Percentiles rank a stretch among this genome's conserved stretches.
These are phyloP conservation scores for Rousettus leschenaultii DNA, from an alignment of 2,113 vertebrate genomes.

Conservation along the genomic window DNA sequence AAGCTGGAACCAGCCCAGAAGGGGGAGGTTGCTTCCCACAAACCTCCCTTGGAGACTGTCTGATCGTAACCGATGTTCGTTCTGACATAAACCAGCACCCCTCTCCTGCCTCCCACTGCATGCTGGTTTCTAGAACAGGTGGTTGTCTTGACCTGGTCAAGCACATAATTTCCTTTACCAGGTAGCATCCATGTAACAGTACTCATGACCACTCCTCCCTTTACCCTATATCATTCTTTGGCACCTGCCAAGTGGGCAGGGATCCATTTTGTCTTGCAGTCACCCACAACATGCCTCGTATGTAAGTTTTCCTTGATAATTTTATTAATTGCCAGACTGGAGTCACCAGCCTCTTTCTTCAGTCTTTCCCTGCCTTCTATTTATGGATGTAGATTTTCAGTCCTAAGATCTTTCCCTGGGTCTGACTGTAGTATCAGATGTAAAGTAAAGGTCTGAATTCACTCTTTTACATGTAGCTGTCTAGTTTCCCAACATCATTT, in stretches of 20 bases:
- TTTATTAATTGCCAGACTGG: too few relatives aligned
- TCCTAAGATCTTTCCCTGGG: neutral
- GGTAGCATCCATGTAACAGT: neutral
- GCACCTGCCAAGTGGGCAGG: neutral
- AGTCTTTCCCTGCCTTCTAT: neutral
- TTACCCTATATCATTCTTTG: neutral
- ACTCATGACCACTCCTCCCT: neutral
- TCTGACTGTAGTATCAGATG: neutral
- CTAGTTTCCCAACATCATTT: neutral
- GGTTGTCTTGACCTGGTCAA: neutral
- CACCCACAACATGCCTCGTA: neutral
- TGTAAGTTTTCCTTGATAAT: neutral
- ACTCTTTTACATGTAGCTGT: neutral
- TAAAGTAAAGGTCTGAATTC: neutral
- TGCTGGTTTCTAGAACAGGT: neutral
- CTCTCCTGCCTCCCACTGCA: neutral
- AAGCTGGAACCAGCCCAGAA: neutral
- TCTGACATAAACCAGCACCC: neutral
- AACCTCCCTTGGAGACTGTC: neutral
- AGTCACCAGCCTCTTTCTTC: neutral
- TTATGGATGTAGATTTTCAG: neutral
- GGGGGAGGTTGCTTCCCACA: neutral
- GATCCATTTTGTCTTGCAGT: neutral
- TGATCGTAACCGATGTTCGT: neutral
- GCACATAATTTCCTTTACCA: neutral